phyloP scores from a whole-genome alignment of 2,888 invertebrate genomes.

The Cylloceria caligata region DNA sequence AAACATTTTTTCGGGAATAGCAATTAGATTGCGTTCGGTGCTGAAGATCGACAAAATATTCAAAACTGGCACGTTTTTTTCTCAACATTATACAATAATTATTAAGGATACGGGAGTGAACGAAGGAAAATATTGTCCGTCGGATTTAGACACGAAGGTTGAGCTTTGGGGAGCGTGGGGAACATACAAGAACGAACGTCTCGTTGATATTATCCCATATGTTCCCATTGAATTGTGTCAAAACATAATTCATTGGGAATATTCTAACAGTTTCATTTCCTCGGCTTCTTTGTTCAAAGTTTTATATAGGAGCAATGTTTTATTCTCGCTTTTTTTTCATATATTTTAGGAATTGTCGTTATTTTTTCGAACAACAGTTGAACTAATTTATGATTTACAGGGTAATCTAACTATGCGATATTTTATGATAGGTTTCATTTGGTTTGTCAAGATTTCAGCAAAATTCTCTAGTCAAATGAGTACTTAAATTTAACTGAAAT shows the following conservation, averaged over 20 bases:
- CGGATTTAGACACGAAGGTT: slow-evolving; percentile 2
- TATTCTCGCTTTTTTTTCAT: background rate
- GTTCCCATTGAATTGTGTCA: background rate
- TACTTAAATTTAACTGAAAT: background rate
- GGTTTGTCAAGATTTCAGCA: background rate
- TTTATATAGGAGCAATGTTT: background rate
- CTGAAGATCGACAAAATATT: slow-evolving; percentile 12
- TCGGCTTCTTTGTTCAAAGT: background rate
- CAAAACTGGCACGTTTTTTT: background rate
- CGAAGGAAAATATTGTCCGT: slow-evolving; percentile 16
- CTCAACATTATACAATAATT: slow-evolving; percentile 12
- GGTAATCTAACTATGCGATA: background rate
- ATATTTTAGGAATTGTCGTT: slow-evolving; percentile 12
- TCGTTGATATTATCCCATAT: slow-evolving; percentile 7
- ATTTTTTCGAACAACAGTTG: slow-evolving; percentile 1
- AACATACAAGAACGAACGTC: slow-evolving; percentile 26
- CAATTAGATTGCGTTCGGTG: slow-evolving; percentile 21
- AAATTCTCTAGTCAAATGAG: slow-evolving; percentile 9
- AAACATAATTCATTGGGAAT: background rate
- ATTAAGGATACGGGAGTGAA: slow-evolving; percentile 13
- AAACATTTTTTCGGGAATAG: background rate
- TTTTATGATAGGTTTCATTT: slow-evolving; percentile 11
- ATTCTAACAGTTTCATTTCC: too few species aligned
- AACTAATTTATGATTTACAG: slow-evolving; percentile 2
- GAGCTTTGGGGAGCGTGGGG: slow-evolving; percentile 19